Conservation (phyloP, 1,140 invertebrate species). For the Homarus americanus region DNA sequence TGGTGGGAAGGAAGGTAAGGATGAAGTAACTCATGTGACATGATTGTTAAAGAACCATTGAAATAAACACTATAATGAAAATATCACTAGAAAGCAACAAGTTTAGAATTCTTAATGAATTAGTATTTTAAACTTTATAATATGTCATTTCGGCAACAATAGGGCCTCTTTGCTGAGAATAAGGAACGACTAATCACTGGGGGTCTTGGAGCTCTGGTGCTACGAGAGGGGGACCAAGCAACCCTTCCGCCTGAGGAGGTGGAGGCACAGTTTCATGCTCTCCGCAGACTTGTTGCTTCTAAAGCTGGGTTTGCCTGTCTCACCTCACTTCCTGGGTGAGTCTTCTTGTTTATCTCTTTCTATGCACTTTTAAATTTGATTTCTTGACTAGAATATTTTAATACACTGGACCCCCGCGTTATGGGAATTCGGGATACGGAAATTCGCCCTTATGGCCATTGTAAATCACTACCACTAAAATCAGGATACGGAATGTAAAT, state of each 20-base stretch:
- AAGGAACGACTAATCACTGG: conserved; percentile 96
- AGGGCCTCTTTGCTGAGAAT: conserved; percentile 98
- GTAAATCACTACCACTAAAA: too few species aligned
- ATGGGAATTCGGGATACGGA: too few species aligned
- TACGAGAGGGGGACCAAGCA: conserved; percentile 81
- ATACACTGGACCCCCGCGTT: too few species aligned
- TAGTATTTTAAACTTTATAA: not conserved
- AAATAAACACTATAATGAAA: too few species aligned
- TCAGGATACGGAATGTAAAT: too few species aligned
- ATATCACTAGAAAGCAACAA: too few species aligned
- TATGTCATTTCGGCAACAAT: conserved; percentile 76
- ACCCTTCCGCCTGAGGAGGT: conserved; percentile 84
- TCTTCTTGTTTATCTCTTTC: not conserved
- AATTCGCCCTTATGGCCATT: too few species aligned
- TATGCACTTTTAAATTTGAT: too few species aligned
- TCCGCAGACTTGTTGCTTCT: conserved; percentile 95
- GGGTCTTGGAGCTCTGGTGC: conserved; percentile 87
- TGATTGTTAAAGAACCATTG: too few species aligned
- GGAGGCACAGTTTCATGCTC: conserved; percentile 95
- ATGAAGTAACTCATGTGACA: too few species aligned
- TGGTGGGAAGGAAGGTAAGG: too few species aligned
- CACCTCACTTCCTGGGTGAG: conserved; percentile 90
- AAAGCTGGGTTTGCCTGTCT: conserved; percentile 99
- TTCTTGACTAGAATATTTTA: too few species aligned
- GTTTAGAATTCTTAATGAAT: not conserved